Evolutionary conservation across 2,888 invertebrate genomes (phyloP).

Genomic region (Polyploca ridens): DNA sequence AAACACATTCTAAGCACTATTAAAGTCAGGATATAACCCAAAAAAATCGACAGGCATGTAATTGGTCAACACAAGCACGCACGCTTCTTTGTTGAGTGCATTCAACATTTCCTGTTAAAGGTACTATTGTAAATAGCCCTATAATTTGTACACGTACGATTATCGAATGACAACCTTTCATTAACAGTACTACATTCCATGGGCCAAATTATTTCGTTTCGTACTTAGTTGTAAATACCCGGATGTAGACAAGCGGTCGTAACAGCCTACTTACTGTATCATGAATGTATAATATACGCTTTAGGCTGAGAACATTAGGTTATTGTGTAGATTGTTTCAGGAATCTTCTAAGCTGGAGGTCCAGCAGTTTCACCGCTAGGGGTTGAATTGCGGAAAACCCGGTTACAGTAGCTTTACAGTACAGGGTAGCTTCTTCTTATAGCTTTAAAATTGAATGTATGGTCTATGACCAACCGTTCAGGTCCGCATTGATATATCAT

Average conservation of each 20-base stretch:
- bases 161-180: conserved; percentile 53
- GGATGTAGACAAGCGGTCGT: conserved; percentile 10
- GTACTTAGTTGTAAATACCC: conserved; percentile 9
- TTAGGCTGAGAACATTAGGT: neutral
- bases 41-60: neutral
- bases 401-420: no score
- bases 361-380: no score
- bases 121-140: conserved; percentile 48
- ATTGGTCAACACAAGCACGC: conserved; percentile 35
- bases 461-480: no score
- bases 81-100: conserved; percentile 37
- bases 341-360: no score
- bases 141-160: conserved; percentile 51
- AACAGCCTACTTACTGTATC: neutral
- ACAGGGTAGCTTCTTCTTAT: no score
- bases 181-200: conserved; percentile 38
- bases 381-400: no score
- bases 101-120: conserved; percentile 31
- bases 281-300: no score
- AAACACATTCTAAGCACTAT: conserved; percentile 7
- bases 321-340: neutral
- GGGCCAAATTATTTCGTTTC: conserved; percentile 25
- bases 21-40: neutral
- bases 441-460: no score
- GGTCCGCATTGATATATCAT: no score